Percentiles rank a stretch among this genome's conserved stretches.
Conservation (phyloP, 2,888 invertebrate genomes). For the Listrodromus nycthemerus region DNA sequence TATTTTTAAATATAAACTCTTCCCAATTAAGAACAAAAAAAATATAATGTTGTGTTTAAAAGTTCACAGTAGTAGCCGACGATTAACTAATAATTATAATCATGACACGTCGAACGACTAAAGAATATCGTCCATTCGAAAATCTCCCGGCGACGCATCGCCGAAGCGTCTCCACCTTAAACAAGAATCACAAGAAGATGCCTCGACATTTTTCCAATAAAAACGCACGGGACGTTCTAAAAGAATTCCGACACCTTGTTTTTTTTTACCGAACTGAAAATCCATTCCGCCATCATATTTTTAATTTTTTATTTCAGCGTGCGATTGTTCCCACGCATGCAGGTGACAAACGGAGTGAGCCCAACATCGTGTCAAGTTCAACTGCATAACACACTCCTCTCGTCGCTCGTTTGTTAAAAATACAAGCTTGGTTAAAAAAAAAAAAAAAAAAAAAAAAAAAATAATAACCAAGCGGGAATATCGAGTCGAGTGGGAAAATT, state of each 20-base stretch:
- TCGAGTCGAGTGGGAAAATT: slow-evolving; percentile 62
- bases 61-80: slow-evolving; percentile 31
- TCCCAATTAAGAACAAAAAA: neutral
- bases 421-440: slow-evolving; percentile 22
- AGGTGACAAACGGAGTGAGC: neutral
- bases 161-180: slow-evolving; percentile 30
- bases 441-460: slow-evolving; percentile 45
- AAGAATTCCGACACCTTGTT: neutral
- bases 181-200: neutral
- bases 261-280: neutral
- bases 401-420: slow-evolving; percentile 1
- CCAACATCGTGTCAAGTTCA: slow-evolving; percentile 4
- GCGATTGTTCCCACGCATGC: neutral
- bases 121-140: neutral
- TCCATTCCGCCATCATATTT: slow-evolving; percentile 15
- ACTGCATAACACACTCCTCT: slow-evolving; percentile 1
- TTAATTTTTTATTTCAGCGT: neutral
- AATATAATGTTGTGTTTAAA: neutral
- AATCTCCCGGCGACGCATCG: neutral
- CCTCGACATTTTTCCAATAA: neutral
- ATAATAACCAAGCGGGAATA: slow-evolving; percentile 40
- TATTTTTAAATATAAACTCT: neutral
- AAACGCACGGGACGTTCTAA: neutral
- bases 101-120: slow-evolving; percentile 2
- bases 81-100: slow-evolving; percentile 67